These are phyloP conservation scores for Drepana arcuata DNA, from an alignment of 1,140 invertebrate genomes.

Conservation along the genomic window DNA sequence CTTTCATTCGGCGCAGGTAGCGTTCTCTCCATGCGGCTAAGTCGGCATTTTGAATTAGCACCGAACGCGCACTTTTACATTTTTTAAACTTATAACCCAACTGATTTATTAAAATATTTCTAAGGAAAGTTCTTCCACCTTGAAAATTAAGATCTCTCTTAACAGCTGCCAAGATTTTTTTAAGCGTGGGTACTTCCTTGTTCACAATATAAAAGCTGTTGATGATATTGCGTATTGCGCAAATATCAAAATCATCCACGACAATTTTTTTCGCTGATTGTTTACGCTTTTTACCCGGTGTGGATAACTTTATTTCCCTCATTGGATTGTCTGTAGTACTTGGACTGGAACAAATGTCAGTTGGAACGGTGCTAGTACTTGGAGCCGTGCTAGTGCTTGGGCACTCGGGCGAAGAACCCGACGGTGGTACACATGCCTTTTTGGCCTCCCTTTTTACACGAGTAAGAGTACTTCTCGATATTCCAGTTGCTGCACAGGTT, in stretches of 20 bases:
- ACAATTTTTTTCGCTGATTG: not conserved
- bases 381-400: not conserved
- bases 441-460: not conserved
- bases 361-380: not conserved
- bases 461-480: not conserved
- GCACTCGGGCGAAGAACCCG: not conserved
- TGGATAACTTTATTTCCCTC: not conserved
- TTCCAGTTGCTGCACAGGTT: not conserved
- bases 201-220: conserved; percentile 1
- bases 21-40: conserved; percentile 13
- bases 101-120: conserved; percentile 10
- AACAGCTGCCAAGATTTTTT: conserved; percentile 10
- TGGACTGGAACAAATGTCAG: no score
- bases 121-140: conserved; percentile 6
- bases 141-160: conserved; percentile 11
- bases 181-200: conserved; percentile 7
- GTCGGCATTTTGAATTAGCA: conserved; percentile 9
- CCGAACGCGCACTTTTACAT: conserved; percentile 9
- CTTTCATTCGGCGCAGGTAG: conserved; percentile 11
- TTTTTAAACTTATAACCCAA: conserved; percentile 18
- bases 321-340: no score
- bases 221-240: not conserved
- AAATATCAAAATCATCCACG: not conserved
- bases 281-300: not conserved
- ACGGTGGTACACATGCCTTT: not conserved